Evolutionary conservation across 2,888 invertebrate species (phyloP), one percentile per base, ranked within the genome.

Genomic region (Sceliomorpha sp.): DNA sequence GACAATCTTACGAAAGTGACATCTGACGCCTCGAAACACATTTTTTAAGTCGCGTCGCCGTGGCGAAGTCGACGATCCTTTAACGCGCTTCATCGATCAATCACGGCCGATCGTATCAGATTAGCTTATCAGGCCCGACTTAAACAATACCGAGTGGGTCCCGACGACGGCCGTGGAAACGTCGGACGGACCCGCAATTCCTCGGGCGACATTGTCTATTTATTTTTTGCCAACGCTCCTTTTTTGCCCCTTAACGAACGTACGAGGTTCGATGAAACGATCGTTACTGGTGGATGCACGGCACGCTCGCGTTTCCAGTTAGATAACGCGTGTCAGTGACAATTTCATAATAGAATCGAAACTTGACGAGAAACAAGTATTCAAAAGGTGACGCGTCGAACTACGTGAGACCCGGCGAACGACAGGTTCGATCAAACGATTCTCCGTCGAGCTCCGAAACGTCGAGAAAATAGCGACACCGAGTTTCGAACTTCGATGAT

Each of bases 321-420:
- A 56, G 68, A 68, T 60, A 55, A 56, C 55, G 50, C 24, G 20
- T 32, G 31, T 9, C 17, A 32, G 39, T 59, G 63, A 69, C 69
- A 63, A 69, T 69, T 69, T 63, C 63, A 69, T 63, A 59, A 69
- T 63, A 55, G 63, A 63, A 32, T 59, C 40, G 53, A 48, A 48
- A 63, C 58, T 69, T 63, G 69, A 63, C 55, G 59, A 63, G 63
- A 37, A 63, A 69, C 69, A 48, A 63, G 59, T 59, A 70, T 70
- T 59, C 67, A 69, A 68, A 68, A 68, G 68, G 60, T 62, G 60
- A 62, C 56, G 34, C 51, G 55, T 58, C 51, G 62, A 50, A 45
- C 32, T 62, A 50, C 47, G 34, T 48, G 56, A 62, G 62, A 68
- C 55, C 56, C 58, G 58, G 20, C 17, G 48, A 45, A 51, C 58